Base-by-base conservation (phyloP, 2,113 vertebrate genomes). In the Pterocles orientalis region DNA sequence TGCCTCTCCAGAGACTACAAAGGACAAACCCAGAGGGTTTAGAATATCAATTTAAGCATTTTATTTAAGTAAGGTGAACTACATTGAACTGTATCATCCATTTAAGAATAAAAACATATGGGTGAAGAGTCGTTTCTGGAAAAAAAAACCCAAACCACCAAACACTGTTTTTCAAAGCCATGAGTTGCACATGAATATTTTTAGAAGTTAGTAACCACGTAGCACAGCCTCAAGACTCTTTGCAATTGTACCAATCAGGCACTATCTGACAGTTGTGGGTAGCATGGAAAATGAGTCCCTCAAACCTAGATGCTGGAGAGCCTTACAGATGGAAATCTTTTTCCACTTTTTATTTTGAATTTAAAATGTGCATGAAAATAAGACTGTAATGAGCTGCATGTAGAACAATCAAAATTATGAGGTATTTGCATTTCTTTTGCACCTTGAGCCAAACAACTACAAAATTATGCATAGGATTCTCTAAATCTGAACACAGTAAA, bases 391-490 rank as follows among this genome's bases (percentile, higher is more conserved):
- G 88, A 97, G 85, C 77, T 84, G 76, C 64, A 89, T 66, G 91
- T 61, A 68, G 77, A 96, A 98, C 96, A 81, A 94, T 91, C 71
- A 92, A 86, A 94, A 93, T 90, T 95, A 95, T 58, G 73, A 97
- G 58, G 28, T 80, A 92, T 82, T 95, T 94, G 95, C 78, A 66
- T 97, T 79, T 77, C 95, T 97, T 97, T 90, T 92, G 92, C 86
- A 78, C 92, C 83, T 66, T 92, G 81, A 94, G 95, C 90, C 95
- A 89, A 94, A 96, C n/a, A 96, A 81, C 86, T 92, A 92, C 82
- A 88, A 94, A 95, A 95, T 96, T 72, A 97, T 96, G 76, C 88
- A 94, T 77, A 95, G 85, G 47, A 92, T 94, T 96, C 92, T 92
- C 66, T 94, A 94, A 95, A 79, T 96, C 61, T 92, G 94, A 96